Base-by-base conservation (phyloP, 2,888 invertebrate species). In the Apodemia zela region DNA sequence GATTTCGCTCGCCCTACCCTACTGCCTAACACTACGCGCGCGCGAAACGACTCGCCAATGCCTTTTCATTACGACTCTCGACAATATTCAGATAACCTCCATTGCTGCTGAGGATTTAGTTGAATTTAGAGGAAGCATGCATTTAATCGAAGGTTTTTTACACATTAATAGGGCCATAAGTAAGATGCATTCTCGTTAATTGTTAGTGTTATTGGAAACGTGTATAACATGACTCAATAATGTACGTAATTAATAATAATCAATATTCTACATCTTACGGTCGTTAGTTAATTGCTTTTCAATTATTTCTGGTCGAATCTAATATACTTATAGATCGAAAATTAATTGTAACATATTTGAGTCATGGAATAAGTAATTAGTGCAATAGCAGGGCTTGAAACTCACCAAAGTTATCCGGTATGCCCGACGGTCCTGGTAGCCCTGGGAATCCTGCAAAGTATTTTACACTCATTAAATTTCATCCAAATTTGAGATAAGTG, bases 351-450 rank as follows among this genome's bases (percentile, higher is more conserved):
- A 71, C 72, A 73, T 75, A 69, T 72, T 81, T 80, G 84, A 85
- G 86, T 79, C 84, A 83, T 78, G 70, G 74, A 70, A 65, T 71
- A 65, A 69, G 67, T 69, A 68, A 68, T 78, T 76, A 79, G 76
- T 77, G 74, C 70, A 70, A 66, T 71, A 71, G 61, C 45, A 54
- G 18, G 35, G 63, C 63, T 68, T 63, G 64, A 66, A 71, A 94
- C 95, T 95, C 89, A 96, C 96, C 96, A 91, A 96, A 97, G 87
- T 95, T 97, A 87, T 95, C 95, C 86, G 96, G 96, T 85, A 97
- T 95, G 77, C 97, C 96, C 69, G 97, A 97, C 47, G 97, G 97
- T 76, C 97, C 97, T 68, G 97, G 96, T 81, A 97, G 93, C 67
- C 90, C 90, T 63, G 88, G 84, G 73, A 97, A 93, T 77, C 97